Base-by-base conservation (phyloP, 2,888 invertebrate genomes). In the Branchinecta sandiegonensis region DNA sequence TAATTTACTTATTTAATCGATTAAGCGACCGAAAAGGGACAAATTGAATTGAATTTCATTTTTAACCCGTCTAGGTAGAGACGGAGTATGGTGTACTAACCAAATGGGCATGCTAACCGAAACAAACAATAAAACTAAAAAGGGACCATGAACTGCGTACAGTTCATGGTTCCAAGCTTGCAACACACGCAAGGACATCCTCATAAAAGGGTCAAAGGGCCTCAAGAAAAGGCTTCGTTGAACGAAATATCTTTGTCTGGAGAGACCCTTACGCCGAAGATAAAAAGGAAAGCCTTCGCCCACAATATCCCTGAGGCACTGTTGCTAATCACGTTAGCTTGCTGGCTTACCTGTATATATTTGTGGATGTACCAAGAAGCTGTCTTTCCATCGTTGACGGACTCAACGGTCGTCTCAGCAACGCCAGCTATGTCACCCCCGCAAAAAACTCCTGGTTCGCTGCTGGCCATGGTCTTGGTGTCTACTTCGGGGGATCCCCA, bases 341-440 rank as follows among this genome's bases (percentile, higher is more conserved):
- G 6, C 37, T 37, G 37, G 37, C 46, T 69, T 70, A 89, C 90
- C 83, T 96, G 93, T 72, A 97, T 80, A 75, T 88, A 87, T 73
- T 88, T 88, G 77, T 99, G 97, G 75, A 99, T 94, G 74, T 83
- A 84, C 95, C 94, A 96, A 5, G 95, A 91, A 0, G 95, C 95
- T 0, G 88, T 90, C 81, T 99, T 99, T 48, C 99, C 99, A 79
- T 99, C 99, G 76, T 99, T 99, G 0, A 94, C 95, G 0, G 95
- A 89, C 78, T 99, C 99, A 0, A 99, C 97, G 0, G 97, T 97
- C 0, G 97, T 99, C 79, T 96, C 94, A 0, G 96, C 90, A 50
- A 90, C 84, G 0, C 96, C 96, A 0, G 92, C 95, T 65, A 96
- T 77, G 78, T 99, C 97, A 0, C 97, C 97, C 1, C 97, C 97